Evolutionary conservation across 2,888 invertebrate genomes (phyloP), one percentile per base, ranked within the genome.

Genomic region (Synergus gifuensis): DNA sequence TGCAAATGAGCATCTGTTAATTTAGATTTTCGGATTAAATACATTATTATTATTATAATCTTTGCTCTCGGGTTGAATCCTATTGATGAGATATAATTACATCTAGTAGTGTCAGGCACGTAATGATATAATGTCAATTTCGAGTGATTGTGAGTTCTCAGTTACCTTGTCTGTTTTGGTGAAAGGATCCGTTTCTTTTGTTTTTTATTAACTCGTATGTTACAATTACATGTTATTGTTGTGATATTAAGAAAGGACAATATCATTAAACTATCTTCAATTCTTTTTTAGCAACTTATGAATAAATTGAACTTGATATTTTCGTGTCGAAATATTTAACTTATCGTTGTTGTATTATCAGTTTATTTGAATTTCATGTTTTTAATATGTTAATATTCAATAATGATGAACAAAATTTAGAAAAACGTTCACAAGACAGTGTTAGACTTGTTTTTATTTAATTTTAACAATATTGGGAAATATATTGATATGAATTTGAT

Each of bases 1-100:
- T 28, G 16, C 36, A 54, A 54, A 73, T 36, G 28, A 73, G 36
- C 73, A 73, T 73, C 46, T 73, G 73, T 54, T 36, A 46, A 36
- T 22, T 73, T 54, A 22, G 36, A 73, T 73, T 54, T 16, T 49
- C 54, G 16, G 49, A 28, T 73, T 67, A 67, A n/a, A 44, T 46
- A 12, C 28, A 73, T 73, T n/a, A 73, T 46, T 46, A 8, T 49
- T 28, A 11, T 49, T 28, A 36, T 73, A 54, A 36, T 73, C 36
- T 69, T 73, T n/a, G 5, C 22, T 60, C 22, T 22, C 12, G 60
- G 12, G 60, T 22, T 22, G 4, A 28, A 54, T 73, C 9, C 36
- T 54, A 36, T n/a, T 54, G 9, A 44, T 22, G 1, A 12, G 22
- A n/a, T 11, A 4, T 67, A 67, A 22, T 22, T 42, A 44, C 18